These are phyloP conservation scores for Synergus japonicus DNA, from an alignment of 2,888 invertebrate species.

Conservation along the genomic window DNA sequence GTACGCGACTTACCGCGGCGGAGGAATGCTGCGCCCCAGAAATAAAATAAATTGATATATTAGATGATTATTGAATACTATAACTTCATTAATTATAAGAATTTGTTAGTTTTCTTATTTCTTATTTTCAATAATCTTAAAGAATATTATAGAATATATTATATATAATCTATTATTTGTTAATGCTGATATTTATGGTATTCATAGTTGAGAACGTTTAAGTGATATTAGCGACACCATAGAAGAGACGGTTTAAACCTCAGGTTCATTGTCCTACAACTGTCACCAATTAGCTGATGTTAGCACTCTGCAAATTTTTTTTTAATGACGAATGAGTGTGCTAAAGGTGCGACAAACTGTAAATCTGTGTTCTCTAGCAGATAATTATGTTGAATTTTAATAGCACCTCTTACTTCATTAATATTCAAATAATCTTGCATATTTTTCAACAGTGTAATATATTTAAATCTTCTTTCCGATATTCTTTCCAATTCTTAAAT, in stretches of 20 bases:
- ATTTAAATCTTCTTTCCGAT: neutral
- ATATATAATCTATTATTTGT: neutral
- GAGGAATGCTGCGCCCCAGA: conserved; percentile 81
- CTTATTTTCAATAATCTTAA: neutral
- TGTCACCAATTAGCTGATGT: neutral
- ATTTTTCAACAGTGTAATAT: neutral
- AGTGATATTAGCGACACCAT: neutral
- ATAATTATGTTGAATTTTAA: neutral
- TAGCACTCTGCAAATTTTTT: neutral
- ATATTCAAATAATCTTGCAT: neutral
- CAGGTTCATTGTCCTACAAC: neutral
- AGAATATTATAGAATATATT: neutral
- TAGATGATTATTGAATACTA: conserved; percentile 49
- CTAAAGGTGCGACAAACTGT: neutral
- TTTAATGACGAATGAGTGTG: neutral
- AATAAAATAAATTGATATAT: conserved; percentile 78
- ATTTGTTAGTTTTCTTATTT: neutral
- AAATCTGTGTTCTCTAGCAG: neutral
- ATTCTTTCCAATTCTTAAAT: neutral
- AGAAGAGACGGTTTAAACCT: neutral
- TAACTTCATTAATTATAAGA: neutral
- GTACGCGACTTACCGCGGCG: conserved; percentile 85
- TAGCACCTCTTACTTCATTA: neutral
- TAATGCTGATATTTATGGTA: neutral
- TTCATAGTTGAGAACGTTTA: neutral